phyloP scores from a whole-genome alignment of 2,113 vertebrate species.

The Ramphastos sulfuratus region DNA sequence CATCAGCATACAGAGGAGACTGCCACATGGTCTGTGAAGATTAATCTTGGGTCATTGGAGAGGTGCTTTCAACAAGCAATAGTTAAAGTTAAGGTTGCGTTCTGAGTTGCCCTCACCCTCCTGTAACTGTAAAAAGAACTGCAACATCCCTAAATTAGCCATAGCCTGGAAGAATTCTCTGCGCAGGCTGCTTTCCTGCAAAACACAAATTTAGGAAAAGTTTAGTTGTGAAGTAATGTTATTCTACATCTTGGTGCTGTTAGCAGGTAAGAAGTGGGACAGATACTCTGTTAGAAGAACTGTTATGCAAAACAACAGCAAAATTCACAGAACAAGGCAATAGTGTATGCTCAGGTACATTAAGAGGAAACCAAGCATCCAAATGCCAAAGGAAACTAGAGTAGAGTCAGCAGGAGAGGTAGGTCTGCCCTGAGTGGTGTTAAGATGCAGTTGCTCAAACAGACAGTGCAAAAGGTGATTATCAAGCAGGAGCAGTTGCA shows the following conservation, averaged over 20 bases:
- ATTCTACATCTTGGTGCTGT: not conserved
- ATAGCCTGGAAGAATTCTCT: not conserved
- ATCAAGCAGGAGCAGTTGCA: rapidly evolving
- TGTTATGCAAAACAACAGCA: not conserved
- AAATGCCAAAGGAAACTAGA: not conserved
- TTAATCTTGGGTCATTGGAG: not conserved
- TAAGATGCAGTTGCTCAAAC: not conserved
- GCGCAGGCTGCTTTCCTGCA: not conserved
- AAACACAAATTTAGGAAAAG: not conserved
- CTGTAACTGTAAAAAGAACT: not conserved
- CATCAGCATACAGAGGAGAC: not conserved
- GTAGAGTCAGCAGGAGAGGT: not conserved
- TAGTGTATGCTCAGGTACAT: not conserved
- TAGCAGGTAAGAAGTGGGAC: not conserved
- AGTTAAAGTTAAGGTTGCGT: not conserved
- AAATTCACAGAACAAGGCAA: not conserved
- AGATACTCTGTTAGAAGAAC: not conserved
- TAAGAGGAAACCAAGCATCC: not conserved
- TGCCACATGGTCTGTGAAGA: not conserved
- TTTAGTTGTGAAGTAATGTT: not conserved
- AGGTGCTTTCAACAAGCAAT: not conserved
- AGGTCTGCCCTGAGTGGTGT: not conserved
- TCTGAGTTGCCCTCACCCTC: not conserved
- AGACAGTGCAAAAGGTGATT: not conserved
- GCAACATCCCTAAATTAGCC: not conserved